Conservation (phyloP, 1,140 invertebrate genomes). For the Aphidius ervi region DNA sequence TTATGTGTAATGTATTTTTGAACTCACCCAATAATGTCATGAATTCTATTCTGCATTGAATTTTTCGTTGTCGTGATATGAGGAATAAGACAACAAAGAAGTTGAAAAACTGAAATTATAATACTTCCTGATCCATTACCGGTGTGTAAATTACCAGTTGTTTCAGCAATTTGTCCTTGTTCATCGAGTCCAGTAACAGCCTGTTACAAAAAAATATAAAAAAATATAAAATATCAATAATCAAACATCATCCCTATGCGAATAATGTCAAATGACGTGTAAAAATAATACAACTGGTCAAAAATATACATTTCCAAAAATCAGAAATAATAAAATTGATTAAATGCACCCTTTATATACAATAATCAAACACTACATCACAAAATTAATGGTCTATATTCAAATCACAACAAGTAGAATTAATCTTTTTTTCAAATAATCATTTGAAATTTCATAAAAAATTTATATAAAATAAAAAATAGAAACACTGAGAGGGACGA, state of each 20-base stretch:
- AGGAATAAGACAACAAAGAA: conserved; percentile 47
- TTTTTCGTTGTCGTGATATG: conserved; percentile 44
- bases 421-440: too few species aligned
- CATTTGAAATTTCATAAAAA: too few species aligned
- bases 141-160: conserved; percentile 28
- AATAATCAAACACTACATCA: too few species aligned
- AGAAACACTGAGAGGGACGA: too few species aligned
- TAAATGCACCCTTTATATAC: too few species aligned
- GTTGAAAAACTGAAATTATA: conserved; percentile 41
- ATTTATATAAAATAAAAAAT: too few species aligned
- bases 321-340: too few species aligned
- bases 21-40: conserved; percentile 50
- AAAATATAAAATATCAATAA: conserved; percentile 11
- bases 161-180: conserved; percentile 41
- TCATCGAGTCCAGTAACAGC: conserved; percentile 43
- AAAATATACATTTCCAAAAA: too few species aligned
- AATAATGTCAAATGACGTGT: background rate
- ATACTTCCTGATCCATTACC: conserved; percentile 22
- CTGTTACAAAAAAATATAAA: conserved; percentile 31
- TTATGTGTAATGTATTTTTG: background rate
- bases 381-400: too few species aligned
- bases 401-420: too few species aligned
- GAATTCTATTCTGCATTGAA: conserved; percentile 41
- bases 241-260: background rate
- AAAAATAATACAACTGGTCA: too few species aligned